Base-by-base conservation (phyloP, 2,888 invertebrate species). In the Latheticus oryzae region DNA sequence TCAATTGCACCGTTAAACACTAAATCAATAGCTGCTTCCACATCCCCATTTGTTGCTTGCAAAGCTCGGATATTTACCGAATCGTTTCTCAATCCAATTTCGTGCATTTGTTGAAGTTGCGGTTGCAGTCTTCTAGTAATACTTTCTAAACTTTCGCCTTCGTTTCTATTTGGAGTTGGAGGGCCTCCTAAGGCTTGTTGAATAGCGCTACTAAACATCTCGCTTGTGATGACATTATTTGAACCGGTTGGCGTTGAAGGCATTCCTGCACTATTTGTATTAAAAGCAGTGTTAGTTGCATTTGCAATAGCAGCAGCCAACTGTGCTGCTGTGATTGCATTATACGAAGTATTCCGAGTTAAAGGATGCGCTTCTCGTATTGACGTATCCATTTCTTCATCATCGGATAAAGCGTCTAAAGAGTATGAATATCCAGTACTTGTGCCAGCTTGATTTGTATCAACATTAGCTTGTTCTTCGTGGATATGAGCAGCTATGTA, bases 21-120 rank as follows among this genome's bases (percentile, higher is more conserved):
- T 45, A 97, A 82, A 76, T 96, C 94, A 52, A 96, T 88, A 8
- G 97, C 97, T 11, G 91, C 91, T 73, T 93, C 93, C 1, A 97
- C 89, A 75, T 96, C 92, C 47, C 97, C 96, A 65, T 80, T 76
- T 37, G 91, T 90, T 48, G 90, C 86, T 61, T 89, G 86, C 26
- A 97, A 81, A 1, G 94, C 96, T 65, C 91, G 87, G n/a, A 93
- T 79, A 74, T 95, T 95, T 43, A 90, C 81, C 1, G 86, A 84
- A 72, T 95, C 93, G 78, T 97, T 90, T 15, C 86, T 80, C 11
- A 97, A 86, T 0, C 97, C 97, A 86, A 97, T 90, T 75, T 96
- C 95, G 64, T 89, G 86, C 92, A 97, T 92, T 71, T 91, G 90
- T 45, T 84, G 83, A 61, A 92, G 78, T 68, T 90, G 89, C 1